A percentile compares a stretch with the other conserved stretches of the same genome.
Evolutionary conservation across 2,888 invertebrate genomes (phyloP).

Genomic region (Actias luna): DNA sequence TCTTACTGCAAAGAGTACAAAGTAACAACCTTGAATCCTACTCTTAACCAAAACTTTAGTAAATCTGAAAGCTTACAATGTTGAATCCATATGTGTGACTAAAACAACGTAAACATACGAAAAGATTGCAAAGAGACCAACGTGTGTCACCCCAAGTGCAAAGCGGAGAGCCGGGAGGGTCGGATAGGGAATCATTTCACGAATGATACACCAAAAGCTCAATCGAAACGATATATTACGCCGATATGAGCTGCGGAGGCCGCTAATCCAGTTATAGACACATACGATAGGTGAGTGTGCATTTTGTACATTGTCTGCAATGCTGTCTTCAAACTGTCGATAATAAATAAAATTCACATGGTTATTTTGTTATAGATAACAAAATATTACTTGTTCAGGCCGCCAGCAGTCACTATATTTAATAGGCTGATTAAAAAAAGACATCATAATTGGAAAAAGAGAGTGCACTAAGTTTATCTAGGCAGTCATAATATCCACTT

Average conservation of each 20-base stretch:
- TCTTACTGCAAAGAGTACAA: too few species aligned
- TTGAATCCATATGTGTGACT: slow-evolving; percentile 10
- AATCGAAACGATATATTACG: slow-evolving; percentile 76
- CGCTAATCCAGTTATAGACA: slow-evolving; percentile 71
- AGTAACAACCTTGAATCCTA: background rate
- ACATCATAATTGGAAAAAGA: too few species aligned
- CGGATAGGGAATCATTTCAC: slow-evolving; percentile 52
- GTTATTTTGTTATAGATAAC: background rate
- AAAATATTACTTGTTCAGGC: background rate
- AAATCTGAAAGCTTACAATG: background rate
- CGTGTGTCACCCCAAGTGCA: slow-evolving; percentile 39
- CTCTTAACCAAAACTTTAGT: background rate
- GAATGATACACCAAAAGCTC: slow-evolving; percentile 78
- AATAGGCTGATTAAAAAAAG: too few species aligned
- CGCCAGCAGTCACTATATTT: too few species aligned
- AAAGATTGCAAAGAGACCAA: slow-evolving; percentile 24
- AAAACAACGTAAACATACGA: slow-evolving; percentile 27
- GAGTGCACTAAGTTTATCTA: too few species aligned
- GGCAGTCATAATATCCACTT: too few species aligned
- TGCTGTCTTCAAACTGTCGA: background rate
- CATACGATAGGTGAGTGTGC: slow-evolving; percentile 42
- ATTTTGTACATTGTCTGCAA: background rate
- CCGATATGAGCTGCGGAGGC: slow-evolving; percentile 60
- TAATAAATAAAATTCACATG: background rate
- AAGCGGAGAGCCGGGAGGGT: slow-evolving; percentile 25